Evolutionary conservation across 2,113 vertebrate species (phyloP).

Genomic region (Phycodurus eques): DNA sequence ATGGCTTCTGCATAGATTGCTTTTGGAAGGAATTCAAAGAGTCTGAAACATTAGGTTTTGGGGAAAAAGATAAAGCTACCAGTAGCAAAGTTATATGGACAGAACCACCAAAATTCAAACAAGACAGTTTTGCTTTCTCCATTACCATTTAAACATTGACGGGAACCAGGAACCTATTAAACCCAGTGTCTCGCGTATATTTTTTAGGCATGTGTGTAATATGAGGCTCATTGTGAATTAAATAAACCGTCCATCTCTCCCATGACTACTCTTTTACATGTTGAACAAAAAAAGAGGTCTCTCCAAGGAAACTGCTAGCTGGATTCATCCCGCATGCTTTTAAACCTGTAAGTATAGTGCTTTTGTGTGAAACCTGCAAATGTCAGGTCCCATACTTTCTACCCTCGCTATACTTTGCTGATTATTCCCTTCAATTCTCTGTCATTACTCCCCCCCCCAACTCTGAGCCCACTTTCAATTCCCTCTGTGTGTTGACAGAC

Average conservation of each 20-base stretch:
- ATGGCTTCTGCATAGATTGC: background rate
- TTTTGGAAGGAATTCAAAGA: conserved; percentile 8
- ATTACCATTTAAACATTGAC: conserved; percentile 52
- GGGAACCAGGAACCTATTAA: conserved; percentile 56
- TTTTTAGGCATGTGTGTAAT: conserved; percentile 54
- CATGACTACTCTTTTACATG: conserved; percentile 46
- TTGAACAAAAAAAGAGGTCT: conserved; percentile 27
- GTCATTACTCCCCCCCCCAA: background rate
- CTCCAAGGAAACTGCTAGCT: conserved; percentile 19
- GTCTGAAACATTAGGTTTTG: conserved; percentile 1
- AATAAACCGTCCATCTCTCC: conserved; percentile 53
- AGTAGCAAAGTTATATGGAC: conserved; percentile 49
- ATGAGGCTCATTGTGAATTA: conserved; percentile 50
- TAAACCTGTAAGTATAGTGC: conserved; percentile 35
- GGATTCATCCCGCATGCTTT: conserved; percentile 47
- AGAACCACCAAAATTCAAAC: conserved; percentile 63
- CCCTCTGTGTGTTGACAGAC: conserved; percentile 63
- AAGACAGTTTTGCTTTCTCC: conserved; percentile 53
- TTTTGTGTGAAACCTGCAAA: conserved; percentile 20
- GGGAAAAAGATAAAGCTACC: background rate
- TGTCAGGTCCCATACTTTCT: conserved; percentile 23
- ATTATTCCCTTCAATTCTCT: background rate
- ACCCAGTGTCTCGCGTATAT: conserved; percentile 42
- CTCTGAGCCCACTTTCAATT: conserved; percentile 58
- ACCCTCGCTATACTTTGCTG: conserved; percentile 12